Evolutionary conservation across 2,797 vertebrate species (phyloP).

Genomic region (Sebastiscus tertius): DNA sequence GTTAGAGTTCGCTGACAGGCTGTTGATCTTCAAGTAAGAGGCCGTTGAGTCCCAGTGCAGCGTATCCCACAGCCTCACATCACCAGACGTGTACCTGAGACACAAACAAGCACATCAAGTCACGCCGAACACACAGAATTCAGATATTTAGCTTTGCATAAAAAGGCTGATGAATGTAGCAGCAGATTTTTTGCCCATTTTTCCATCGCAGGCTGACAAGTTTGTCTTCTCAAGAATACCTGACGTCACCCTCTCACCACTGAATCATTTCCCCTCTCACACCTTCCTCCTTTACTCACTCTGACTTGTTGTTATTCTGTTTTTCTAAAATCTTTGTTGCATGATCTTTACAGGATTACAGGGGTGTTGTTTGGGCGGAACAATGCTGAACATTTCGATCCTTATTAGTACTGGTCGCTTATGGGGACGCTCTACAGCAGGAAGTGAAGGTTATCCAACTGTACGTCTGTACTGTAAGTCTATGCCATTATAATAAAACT

Average conservation of each 20-base stretch:
- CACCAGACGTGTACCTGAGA: constrained; percentile 93
- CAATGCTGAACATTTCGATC: not conserved
- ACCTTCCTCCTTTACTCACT: constrained; percentile 36
- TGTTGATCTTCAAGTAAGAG: constrained; percentile 85
- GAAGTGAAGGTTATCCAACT: not conserved
- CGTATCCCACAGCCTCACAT: constrained; percentile 95
- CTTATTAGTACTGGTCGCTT: not conserved
- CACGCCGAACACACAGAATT: not conserved
- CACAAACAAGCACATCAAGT: not conserved
- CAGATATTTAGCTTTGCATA: not conserved
- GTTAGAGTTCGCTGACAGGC: constrained; percentile 74
- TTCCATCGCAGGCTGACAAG: not conserved
- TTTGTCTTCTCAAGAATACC: constrained; percentile 13
- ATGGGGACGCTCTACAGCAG: not conserved
- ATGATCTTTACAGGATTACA: constrained; percentile 36
- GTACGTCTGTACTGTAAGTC: not conserved
- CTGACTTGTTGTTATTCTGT: constrained; percentile 30
- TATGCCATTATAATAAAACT: not conserved
- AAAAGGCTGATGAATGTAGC: not conserved
- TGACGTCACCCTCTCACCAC: constrained; percentile 46
- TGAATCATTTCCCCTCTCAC: constrained; percentile 59
- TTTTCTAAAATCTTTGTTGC: constrained; percentile 28
- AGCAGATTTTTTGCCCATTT: not conserved
- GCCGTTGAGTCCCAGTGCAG: constrained; percentile 90
- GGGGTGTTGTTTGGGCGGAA: constrained; percentile 45